Conservation (phyloP, 2,888 invertebrate species). For the Trypoxylon attenuatum region DNA sequence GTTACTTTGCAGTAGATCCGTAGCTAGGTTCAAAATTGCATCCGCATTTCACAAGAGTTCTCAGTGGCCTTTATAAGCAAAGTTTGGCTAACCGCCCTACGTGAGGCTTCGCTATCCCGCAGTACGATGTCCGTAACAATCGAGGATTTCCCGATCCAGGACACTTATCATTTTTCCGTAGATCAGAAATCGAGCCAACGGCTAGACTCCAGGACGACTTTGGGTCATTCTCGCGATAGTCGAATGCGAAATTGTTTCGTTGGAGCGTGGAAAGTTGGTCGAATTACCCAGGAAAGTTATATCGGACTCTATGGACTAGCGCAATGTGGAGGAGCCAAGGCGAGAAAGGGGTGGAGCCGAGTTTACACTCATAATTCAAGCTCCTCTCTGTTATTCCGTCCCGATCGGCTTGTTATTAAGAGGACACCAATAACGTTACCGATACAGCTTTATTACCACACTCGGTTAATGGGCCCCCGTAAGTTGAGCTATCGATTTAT, state of each 20-base stretch:
- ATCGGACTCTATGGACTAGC: constrained; percentile 9
- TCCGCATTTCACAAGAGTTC: too few relatives aligned
- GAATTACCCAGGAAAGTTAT: constrained; percentile 6
- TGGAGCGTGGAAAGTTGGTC: constrained; percentile 20
- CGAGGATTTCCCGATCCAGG: too few relatives aligned
- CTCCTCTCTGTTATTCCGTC: constrained; percentile 63
- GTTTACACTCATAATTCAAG: constrained; percentile 64
- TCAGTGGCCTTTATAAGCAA: too few relatives aligned
- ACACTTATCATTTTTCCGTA: too few relatives aligned
- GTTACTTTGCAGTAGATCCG: too few relatives aligned
- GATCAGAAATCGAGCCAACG: too few relatives aligned
- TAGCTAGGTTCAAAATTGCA: too few relatives aligned
- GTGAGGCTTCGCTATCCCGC: too few relatives aligned
- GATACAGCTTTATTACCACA: constrained; percentile 69
- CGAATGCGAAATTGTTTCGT: constrained; percentile 13
- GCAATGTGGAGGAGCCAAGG: constrained; percentile 12
- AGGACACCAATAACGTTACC: constrained; percentile 71
- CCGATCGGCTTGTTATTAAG: constrained; percentile 67
- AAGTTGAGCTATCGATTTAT: constrained; percentile 67
- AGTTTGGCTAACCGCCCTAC: too few relatives aligned
- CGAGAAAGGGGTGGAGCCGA: constrained; percentile 51
- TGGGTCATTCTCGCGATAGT: too few relatives aligned
- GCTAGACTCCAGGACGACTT: too few relatives aligned
- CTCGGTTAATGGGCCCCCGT: constrained; percentile 61
- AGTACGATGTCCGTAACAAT: too few relatives aligned